These are phyloP conservation scores for Buceros bicornis DNA, from an alignment of 2,797 vertebrate genomes.

Conservation along the genomic window DNA sequence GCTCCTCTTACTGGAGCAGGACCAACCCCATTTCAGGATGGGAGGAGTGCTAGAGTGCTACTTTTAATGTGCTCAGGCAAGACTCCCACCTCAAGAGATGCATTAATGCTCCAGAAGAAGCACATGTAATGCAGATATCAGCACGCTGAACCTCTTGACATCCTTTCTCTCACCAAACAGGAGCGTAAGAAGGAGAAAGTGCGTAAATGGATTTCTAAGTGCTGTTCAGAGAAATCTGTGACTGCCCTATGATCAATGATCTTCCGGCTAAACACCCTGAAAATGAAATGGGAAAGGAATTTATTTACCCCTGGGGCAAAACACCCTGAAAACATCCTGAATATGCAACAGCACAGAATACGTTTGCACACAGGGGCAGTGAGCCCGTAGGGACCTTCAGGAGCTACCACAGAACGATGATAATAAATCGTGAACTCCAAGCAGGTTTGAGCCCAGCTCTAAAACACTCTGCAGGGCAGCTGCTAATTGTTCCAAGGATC, in stretches of 20 bases:
- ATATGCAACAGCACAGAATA: background rate
- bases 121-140: conserved; percentile 28
- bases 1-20: background rate
- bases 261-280: background rate
- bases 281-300: background rate
- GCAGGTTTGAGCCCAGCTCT: background rate
- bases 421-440: background rate
- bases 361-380: background rate
- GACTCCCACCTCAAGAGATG: background rate
- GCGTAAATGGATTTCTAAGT: background rate
- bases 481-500: background rate
- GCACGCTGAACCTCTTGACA: background rate
- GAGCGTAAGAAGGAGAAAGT: background rate
- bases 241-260: background rate
- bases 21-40: background rate
- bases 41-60: background rate
- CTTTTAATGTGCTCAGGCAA: background rate
- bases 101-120: conserved; percentile 12
- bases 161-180: background rate
- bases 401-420: background rate
- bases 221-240: background rate
- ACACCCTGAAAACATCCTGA: background rate
- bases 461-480: background rate
- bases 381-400: background rate
- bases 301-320: background rate